phyloP scores from a whole-genome alignment of 2,113 vertebrate species.

The Microtus pennsylvanicus region DNA sequence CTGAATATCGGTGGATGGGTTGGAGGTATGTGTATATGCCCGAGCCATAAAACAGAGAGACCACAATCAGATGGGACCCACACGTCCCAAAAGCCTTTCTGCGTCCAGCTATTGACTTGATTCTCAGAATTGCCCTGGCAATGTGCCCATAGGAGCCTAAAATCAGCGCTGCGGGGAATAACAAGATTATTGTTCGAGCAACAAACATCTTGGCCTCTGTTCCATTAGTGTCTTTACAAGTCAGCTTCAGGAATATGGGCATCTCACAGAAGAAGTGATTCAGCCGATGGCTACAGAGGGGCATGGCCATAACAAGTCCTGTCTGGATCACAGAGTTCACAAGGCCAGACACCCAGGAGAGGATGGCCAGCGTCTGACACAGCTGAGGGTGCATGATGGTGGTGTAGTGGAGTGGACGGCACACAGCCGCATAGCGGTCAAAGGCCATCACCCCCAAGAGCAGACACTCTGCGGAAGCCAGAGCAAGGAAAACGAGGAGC shows the following conservation, averaged over 20 bases:
- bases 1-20: slow-evolving; percentile 55
- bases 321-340: slow-evolving; percentile 68
- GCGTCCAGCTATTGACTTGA: slow-evolving; percentile 48
- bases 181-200: slow-evolving; percentile 51
- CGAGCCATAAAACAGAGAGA: slow-evolving; percentile 72
- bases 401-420: slow-evolving; percentile 36
- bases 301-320: slow-evolving; percentile 55
- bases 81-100: slow-evolving; percentile 72
- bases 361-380: slow-evolving; percentile 36
- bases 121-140: slow-evolving; percentile 33
- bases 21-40: slow-evolving; percentile 55
- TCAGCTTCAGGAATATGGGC: slow-evolving; percentile 68
- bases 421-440: slow-evolving; percentile 46
- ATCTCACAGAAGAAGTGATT: slow-evolving; percentile 73
- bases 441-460: slow-evolving; percentile 71
- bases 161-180: slow-evolving; percentile 41
- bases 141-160: slow-evolving; percentile 59
- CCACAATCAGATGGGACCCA: slow-evolving; percentile 70
- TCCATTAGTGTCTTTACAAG: slow-evolving; percentile 55
- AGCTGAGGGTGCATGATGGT: slow-evolving; percentile 40
- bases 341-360: slow-evolving; percentile 29
- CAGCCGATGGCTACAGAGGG: slow-evolving; percentile 48
- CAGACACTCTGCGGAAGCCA: slow-evolving; percentile 48
- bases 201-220: slow-evolving; percentile 67
- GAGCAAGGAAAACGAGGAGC: slow-evolving; percentile 11